Percentiles rank a stretch among this genome's conserved stretches.
These are phyloP conservation scores for Drosophila pseudotakahashii DNA, from an alignment of 2,888 invertebrate genomes.

Conservation along the genomic window DNA sequence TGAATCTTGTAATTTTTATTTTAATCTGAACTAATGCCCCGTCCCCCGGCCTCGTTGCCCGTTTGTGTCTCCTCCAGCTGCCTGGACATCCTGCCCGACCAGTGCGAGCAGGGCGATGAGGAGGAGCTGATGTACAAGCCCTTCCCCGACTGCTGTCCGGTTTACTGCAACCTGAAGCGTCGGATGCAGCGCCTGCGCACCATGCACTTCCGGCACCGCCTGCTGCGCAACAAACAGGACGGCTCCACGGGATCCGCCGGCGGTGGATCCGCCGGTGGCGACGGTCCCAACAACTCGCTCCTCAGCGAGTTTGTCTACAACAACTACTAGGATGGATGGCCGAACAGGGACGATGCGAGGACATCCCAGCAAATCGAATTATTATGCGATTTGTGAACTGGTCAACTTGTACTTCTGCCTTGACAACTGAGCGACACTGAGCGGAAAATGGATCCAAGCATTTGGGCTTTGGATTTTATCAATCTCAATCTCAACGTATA, in stretches of 20 bases:
- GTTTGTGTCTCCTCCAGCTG: constrained; percentile 67
- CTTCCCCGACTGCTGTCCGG: constrained; percentile 83
- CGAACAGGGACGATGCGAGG: neutral
- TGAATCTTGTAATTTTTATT: too few relatives aligned
- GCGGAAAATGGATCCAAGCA: neutral
- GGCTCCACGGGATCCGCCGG: constrained; percentile 27
- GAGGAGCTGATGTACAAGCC: constrained; percentile 83
- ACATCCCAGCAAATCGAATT: constrained; percentile 19
- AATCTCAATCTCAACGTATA: constrained; percentile 2
- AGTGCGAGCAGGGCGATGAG: constrained; percentile 83
- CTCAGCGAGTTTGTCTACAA: constrained; percentile 79
- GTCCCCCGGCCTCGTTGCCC: neutral
- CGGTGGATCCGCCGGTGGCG: constrained; percentile 45
- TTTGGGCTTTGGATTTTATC: neutral
- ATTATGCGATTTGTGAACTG: constrained; percentile 30
- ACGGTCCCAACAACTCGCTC: constrained; percentile 54
- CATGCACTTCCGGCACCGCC: constrained; percentile 82
- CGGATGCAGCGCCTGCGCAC: constrained; percentile 82
- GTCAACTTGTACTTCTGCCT: constrained; percentile 4
- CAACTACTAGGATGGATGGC: constrained; percentile 52
- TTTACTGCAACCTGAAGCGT: constrained; percentile 83
- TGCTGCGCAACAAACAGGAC: constrained; percentile 78
- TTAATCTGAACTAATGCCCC: constrained; percentile 47
- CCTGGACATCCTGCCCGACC: constrained; percentile 82
- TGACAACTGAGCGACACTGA: constrained; percentile 5